Evolutionary conservation across 2,797 vertebrate genomes (phyloP), one percentile per base, ranked within the genome.

Genomic region (Ambastaia sidthimunki): DNA sequence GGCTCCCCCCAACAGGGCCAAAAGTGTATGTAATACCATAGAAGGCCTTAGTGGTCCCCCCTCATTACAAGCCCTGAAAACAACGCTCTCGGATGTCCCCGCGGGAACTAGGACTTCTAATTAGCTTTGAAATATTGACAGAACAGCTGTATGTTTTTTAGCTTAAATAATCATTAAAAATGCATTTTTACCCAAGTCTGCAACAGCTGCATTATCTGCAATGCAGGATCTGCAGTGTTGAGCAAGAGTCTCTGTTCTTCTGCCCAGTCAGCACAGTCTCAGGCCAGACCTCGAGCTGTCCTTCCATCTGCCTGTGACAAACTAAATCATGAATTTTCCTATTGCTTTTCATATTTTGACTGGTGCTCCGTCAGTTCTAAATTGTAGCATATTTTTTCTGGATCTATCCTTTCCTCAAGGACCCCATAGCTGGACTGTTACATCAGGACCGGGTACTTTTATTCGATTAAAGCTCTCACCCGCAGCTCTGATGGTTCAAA

Each of bases 381-480:
- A 74, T 88, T 82, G 78, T 87, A 7, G 74, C 48, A 15, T 90
- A 82, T 90, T 90, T 89, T 82, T 87, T 87, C 88, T 90, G 89
- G 89, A 91, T 80, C 23, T 1, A 71, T 90, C 62, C 68, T 54
- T 80, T 78, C 86, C 88, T 86, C 86, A 86, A 86, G 85, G 81
- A 85, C 88, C 88, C 80, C 87, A 89, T 86, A 88, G 82, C 80
- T 85, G 80, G 83, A 72, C 82, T 76, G 83, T 92, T 91, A 93
- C 90, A 89, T 93, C 90, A 92, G 86, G 66, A 79, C 84, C 84
- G 75, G 84, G 87, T 82, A 81, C 79, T 89, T 54, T 86, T 68
- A 86, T 88, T 93, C 87, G 90, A 86, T 83, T 59, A 80, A 80
- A 78, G 79, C 31, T 85, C 78, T 90, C 59, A 86, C 88, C 88